Evolutionary conservation across 2,888 invertebrate species (phyloP).

Genomic region (Daptonema setosum): DNA sequence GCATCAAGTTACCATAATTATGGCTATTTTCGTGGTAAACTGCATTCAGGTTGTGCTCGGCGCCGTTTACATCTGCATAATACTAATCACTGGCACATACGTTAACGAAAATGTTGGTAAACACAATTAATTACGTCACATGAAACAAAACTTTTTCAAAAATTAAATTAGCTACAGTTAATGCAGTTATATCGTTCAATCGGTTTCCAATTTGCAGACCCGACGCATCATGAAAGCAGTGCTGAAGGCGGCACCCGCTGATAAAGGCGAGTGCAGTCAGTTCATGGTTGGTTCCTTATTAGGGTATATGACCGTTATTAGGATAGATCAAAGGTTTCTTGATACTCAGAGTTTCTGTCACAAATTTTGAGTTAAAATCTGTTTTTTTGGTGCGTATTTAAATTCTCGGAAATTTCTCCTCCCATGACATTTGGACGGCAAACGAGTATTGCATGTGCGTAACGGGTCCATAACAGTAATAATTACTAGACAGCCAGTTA

Average conservation of each 20-base stretch:
- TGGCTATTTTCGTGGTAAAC: neutral
- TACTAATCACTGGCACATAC: neutral
- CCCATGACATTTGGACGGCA: too few species aligned
- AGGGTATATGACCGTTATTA: too few species aligned
- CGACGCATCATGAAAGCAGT: neutral
- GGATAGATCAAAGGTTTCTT: too few species aligned
- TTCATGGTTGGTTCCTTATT: neutral
- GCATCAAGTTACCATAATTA: neutral
- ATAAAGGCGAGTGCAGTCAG: neutral
- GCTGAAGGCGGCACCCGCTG: neutral
- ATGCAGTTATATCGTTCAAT: too few species aligned
- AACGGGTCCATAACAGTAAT: too few species aligned
- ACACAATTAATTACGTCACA: neutral
- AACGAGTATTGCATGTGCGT: too few species aligned
- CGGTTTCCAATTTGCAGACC: neutral
- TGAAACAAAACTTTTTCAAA: neutral
- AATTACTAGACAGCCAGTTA: too few species aligned
- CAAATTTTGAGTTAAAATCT: too few species aligned
- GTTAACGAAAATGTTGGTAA: conserved; percentile 1
- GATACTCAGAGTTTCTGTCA: too few species aligned
- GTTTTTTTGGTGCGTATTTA: too few species aligned
- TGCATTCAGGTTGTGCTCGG: neutral
- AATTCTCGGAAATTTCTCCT: too few species aligned
- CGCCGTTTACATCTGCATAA: neutral
- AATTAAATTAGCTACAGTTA: neutral